Evolutionary conservation across 2,797 vertebrate species (phyloP).

Genomic region (Gouania willdenowi): DNA sequence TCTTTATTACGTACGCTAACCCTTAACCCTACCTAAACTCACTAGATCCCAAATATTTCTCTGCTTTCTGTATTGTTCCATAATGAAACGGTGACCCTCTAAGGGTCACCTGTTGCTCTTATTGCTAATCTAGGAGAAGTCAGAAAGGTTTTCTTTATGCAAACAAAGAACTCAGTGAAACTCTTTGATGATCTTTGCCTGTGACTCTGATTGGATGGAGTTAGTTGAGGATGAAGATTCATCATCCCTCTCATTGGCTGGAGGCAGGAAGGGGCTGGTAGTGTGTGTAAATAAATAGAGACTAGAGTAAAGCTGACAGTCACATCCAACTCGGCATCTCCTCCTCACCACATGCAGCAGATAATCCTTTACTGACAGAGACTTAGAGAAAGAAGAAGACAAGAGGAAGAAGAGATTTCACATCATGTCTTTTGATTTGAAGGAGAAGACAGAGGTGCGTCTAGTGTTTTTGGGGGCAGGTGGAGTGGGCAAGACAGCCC

Average conservation of each 20-base stretch:
- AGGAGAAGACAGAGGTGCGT: constrained; percentile 83
- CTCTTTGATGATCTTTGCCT: constrained; percentile 11
- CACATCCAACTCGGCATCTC: constrained; percentile 8
- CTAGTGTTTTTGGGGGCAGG: constrained; percentile 88
- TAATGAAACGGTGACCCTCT: no score
- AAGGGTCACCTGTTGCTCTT: no score
- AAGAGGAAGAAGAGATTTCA: not conserved
- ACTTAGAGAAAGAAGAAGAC: not conserved
- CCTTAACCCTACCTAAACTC: no score
- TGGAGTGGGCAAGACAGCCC: constrained; percentile 86
- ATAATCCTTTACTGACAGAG: not conserved
- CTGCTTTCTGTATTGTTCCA: no score
- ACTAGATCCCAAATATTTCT: no score
- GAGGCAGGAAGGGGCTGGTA: constrained; percentile 28
- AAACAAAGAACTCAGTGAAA: constrained; percentile 2
- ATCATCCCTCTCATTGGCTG: constrained; percentile 55
- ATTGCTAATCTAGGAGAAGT: not conserved
- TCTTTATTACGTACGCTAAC: no score
- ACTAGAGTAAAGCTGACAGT: constrained; percentile 14
- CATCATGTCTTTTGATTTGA: constrained; percentile 75
- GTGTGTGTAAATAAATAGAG: constrained; percentile 58
- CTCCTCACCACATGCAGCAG: constrained; percentile 1
- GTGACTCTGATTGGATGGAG: constrained; percentile 42
- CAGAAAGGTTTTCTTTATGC: not conserved
- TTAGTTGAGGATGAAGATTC: constrained; percentile 16